Percentiles rank a stretch among this genome's conserved stretches.
Conservation (phyloP, 2,797 vertebrate genomes). For the Tarsius wallacei region DNA sequence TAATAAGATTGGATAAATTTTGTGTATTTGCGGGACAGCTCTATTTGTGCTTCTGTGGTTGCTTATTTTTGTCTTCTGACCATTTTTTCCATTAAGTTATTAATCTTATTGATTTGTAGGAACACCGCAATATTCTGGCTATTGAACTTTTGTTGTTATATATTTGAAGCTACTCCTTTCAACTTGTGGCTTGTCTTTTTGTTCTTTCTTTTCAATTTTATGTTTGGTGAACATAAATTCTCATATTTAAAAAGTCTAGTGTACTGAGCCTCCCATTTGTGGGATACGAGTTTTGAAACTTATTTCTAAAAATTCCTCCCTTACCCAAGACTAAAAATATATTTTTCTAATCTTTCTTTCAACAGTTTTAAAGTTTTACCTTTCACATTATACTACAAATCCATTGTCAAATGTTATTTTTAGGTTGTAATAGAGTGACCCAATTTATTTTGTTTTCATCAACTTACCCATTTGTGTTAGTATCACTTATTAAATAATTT, state of each 20-base stretch:
- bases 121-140: neutral
- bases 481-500: neutral
- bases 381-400: constrained; percentile 1
- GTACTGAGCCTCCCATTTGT: neutral
- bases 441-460: neutral
- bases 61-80: neutral
- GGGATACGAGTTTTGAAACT: neutral
- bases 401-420: neutral
- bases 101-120: neutral
- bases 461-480: neutral
- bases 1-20: neutral
- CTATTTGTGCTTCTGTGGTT: neutral
- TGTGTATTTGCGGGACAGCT: neutral
- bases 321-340: neutral
- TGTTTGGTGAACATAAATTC: neutral
- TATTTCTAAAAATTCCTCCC: neutral
- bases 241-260: neutral
- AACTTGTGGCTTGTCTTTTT: neutral
- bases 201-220: neutral
- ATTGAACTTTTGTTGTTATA: neutral
- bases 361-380: neutral
- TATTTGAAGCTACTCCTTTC: neutral
- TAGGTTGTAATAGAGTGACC: neutral
- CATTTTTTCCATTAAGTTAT: neutral
- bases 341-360: neutral